Base-by-base conservation (phyloP, 2,888 invertebrate species). In the Blastobasis lacticolella region DNA sequence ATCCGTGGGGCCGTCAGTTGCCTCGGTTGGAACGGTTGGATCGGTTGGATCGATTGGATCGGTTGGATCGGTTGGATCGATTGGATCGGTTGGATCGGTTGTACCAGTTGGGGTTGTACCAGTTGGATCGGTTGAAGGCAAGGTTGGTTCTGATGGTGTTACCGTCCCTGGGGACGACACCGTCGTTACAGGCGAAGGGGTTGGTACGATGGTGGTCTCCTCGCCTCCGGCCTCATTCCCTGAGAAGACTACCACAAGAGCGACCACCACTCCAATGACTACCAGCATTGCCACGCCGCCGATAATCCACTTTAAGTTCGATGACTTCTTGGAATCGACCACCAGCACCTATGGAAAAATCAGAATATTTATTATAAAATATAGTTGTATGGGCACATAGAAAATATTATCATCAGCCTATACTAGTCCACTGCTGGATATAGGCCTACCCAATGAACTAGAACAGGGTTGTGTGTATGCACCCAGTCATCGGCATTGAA, bases 251-350 rank as follows among this genome's bases (percentile, higher is more conserved):
- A 93, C 89, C 9, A 90, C 85, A 9, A 92, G 82, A 0, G 91
- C 86, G 40, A 92, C 81, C n/a, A 93, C 82, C 5, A 93, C 82
- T 6, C 89, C 92, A 45, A 92, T 74, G 0, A 90, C 85, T 36
- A 90, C 79, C 48, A 91, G 66, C 66, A 91, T 83, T 8, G 85
- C 89, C 46, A 90, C 76, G 9, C 90, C 88, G 37, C 90, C 89
- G 54, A 90, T 84, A 45, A 90, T 73, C 59, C 90, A 89, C 53
- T 90, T 89, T 60, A 88, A 75, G 66, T 88, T 87, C 76, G 89
- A 85, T 62, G 86, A 87, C 65, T 88, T 74, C 69, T 90, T 90
- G 60, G 87, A 23, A 23, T 23, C 87, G 48, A 90, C 86, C 59
- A 92, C 90, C 71, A 92, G 82, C 64, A 91, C 92, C 93, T 93